Evolutionary conservation across 2,797 vertebrate genomes (phyloP).

Genomic region (Cottoperca gobio): DNA sequence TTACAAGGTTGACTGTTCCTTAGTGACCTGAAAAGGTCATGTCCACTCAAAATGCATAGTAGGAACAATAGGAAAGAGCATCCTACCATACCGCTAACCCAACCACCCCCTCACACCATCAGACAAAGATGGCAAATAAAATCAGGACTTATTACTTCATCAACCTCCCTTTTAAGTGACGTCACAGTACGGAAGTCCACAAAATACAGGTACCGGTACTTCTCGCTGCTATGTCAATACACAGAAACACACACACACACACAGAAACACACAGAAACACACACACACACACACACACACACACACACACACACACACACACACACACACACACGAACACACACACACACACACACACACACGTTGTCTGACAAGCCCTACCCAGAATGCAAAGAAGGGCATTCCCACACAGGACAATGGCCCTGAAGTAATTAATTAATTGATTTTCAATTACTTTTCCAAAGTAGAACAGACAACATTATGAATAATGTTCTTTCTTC

Average conservation of each 20-base stretch:
- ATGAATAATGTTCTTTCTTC: conserved; percentile 17
- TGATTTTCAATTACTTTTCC: conserved; percentile 9
- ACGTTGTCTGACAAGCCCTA: conserved; percentile 10
- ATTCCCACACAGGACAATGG: conserved; percentile 22
- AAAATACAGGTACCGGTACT: neutral
- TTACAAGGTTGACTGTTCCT: conserved; percentile 21
- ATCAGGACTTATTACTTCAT: neutral
- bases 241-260: neutral
- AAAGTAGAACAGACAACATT: conserved; percentile 21
- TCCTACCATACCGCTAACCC: neutral
- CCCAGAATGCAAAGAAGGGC: conserved; percentile 35
- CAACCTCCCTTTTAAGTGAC: neutral
- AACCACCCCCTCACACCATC: neutral
- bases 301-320: no score
- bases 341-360: no score
- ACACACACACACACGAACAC: no score
- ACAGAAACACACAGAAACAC: no score
- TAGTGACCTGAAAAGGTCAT: conserved; percentile 3
- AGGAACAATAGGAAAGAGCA: neutral
- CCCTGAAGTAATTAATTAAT: neutral
- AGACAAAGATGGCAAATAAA: neutral
- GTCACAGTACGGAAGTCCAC: neutral
- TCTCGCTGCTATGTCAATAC: neutral
- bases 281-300: neutral
- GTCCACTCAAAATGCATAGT: neutral